A percentile compares a stretch with the other conserved stretches of the same genome.
Conservation (phyloP, 1,140 invertebrate species). For the Heliconius eleuchia region DNA sequence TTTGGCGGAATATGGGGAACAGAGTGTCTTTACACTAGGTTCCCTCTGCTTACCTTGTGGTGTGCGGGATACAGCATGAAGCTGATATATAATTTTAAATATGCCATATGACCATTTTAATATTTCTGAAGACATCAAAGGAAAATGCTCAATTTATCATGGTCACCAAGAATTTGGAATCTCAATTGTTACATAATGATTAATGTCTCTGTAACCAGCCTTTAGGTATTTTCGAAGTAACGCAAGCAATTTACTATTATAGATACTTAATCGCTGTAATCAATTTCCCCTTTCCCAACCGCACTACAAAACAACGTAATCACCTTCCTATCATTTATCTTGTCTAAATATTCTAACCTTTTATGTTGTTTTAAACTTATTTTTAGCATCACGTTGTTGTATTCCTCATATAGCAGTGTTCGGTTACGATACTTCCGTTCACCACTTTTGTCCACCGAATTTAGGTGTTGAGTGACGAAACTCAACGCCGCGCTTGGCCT, state of each 20-base stretch:
- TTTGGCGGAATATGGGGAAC: no score
- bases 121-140: no score
- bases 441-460: no score
- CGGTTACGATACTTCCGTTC: no score
- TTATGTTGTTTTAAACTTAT: not conserved
- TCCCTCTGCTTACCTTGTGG: no score
- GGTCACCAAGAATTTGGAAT: not conserved
- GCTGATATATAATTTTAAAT: not conserved
- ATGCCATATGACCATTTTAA: not conserved
- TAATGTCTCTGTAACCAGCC: not conserved
- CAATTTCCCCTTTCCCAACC: slow-evolving; percentile 25
- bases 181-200: slow-evolving; percentile 9
- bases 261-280: slow-evolving; percentile 38
- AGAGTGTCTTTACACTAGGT: no score
- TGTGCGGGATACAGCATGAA: no score
- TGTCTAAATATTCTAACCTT: slow-evolving; percentile 14
- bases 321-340: slow-evolving; percentile 24
- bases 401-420: not conserved
- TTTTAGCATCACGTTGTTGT: not conserved
- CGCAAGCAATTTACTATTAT: slow-evolving; percentile 13
- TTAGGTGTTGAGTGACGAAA: no score
- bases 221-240: not conserved
- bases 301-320: slow-evolving; percentile 28
- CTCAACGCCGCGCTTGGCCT: no score
- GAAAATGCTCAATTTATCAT: not conserved